Evolutionary conservation across 2,888 invertebrate genomes (phyloP), one percentile per base, ranked within the genome.

Genomic region (Polylopha cassiicola): DNA sequence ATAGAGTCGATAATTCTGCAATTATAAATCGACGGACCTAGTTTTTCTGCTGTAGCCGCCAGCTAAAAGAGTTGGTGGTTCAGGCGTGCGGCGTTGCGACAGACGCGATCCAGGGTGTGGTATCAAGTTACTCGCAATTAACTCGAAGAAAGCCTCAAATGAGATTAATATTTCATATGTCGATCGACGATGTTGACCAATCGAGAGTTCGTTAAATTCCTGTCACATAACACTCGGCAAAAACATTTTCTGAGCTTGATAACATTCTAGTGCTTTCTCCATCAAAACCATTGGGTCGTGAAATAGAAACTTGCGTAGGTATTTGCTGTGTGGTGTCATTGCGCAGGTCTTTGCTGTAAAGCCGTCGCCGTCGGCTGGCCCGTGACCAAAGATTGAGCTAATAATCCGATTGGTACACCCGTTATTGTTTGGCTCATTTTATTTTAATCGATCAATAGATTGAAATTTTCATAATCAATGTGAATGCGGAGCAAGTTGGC

Each of bases 231-330:
- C 6, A 4, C 16, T 16, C 8, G 10, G 23, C 3, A 22, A 11
- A 23, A 22, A 29, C 3, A 23, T 23, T 43, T 43, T 28, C 33
- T 29, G 30, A 31, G 22, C 22, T 10, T 11, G n/a, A 26, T 18
- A 34, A 34, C 34, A 39, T 21, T 43, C 39, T 30, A 43, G 22
- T 44, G 61, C 78, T 76, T 73, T 78, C 76, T 74, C 74, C 61
- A 58, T 62, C 61, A 56, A 53, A 78, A 56, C 44, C 72, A 72
- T 62, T 65, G 65, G 72, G 37, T 66, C 78, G 78, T 80, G 78
- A 78, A 81, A 79, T 76, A 56, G 65, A 69, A 73, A 66, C 65
- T 69, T 67, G 67, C 66, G 64, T n/a, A n/a, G n/a, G n/a, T 63
- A 65, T 59, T 56, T 44, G 29, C 44, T 44, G 36, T 30, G 20